Evolutionary conservation across 2,888 invertebrate genomes (phyloP).

Genomic region (Amblyjoppa fuscipennis): DNA sequence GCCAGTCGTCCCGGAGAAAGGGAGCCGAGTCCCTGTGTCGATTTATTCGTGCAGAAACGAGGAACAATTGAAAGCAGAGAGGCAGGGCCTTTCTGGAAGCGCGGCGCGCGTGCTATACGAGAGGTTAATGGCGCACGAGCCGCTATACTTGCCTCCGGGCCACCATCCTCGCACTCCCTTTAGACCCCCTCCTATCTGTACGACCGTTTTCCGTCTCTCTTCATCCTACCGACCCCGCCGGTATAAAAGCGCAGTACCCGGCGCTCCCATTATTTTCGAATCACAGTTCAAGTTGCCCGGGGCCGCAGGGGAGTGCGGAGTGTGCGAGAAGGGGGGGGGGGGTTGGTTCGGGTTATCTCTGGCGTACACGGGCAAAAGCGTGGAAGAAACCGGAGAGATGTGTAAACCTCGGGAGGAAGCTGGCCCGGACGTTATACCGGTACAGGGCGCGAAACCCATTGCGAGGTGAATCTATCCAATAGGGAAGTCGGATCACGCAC

Average conservation of each 20-base stretch:
- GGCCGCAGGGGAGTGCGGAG: slow-evolving; percentile 37
- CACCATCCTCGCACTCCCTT: slow-evolving; percentile 33
- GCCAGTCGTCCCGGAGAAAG: slow-evolving; percentile 11
- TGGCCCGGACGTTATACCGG: neutral
- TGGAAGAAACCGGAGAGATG: slow-evolving; percentile 51
- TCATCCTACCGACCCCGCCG: slow-evolving; percentile 52
- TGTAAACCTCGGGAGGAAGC: slow-evolving; percentile 51
- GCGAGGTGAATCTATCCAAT: slow-evolving; percentile 68
- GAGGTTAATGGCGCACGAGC: slow-evolving; percentile 68
- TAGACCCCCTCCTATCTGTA: slow-evolving; percentile 47
- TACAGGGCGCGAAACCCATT: slow-evolving; percentile 42
- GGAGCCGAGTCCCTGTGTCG: slow-evolving; percentile 60
- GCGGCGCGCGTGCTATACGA: slow-evolving; percentile 65
- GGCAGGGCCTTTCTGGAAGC: slow-evolving; percentile 55
- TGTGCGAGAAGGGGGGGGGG: neutral
- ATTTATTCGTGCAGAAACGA: slow-evolving; percentile 70
- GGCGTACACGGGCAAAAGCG: neutral
- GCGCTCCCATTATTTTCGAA: slow-evolving; percentile 71
- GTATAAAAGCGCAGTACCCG: slow-evolving; percentile 66
- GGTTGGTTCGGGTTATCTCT: neutral
- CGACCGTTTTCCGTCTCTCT: slow-evolving; percentile 43
- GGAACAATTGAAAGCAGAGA: slow-evolving; percentile 68
- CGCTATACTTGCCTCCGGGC: slow-evolving; percentile 54
- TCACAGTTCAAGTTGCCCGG: slow-evolving; percentile 69
- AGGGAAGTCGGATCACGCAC: slow-evolving; percentile 72